Conservation (phyloP, 1,140 invertebrate genomes). For the Grapholita molesta region DNA sequence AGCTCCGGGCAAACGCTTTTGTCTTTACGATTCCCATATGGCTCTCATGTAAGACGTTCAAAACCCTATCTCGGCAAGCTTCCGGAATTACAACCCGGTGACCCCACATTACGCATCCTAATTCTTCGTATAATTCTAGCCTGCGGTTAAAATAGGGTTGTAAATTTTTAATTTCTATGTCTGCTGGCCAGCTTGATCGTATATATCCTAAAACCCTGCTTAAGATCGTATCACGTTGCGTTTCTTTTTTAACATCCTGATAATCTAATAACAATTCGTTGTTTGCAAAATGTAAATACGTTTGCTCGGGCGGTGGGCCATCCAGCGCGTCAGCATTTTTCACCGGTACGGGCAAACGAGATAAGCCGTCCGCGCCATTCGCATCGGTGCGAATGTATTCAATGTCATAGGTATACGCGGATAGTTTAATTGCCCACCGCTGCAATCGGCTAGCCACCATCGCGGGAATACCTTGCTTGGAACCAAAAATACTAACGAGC, state of each 20-base stretch:
- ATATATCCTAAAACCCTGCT: no score
- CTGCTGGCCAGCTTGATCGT: not conserved
- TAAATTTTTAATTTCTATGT: not conserved
- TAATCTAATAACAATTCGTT: no score
- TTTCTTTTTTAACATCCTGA: no score
- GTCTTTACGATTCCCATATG: conserved; percentile 52
- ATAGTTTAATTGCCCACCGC: conserved; percentile 31
- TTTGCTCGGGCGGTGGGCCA: no score
- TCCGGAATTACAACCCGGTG: conserved; percentile 36
- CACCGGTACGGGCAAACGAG: no score
- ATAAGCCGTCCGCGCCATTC: conserved; percentile 23
- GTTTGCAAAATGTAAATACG: no score
- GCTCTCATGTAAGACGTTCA: conserved; percentile 42
- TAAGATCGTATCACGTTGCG: no score
- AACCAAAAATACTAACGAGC: conserved; percentile 52
- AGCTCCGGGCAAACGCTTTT: conserved; percentile 32
- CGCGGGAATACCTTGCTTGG: conserved; percentile 25
- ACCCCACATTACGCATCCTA: conserved; percentile 37
- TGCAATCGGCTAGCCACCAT: conserved; percentile 34
- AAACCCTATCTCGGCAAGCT: conserved; percentile 26
- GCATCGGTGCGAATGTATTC: conserved; percentile 20
- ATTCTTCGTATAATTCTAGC: conserved; percentile 30
- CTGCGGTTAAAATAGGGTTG: conserved; percentile 18
- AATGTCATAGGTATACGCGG: conserved; percentile 23
- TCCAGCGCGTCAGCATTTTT: no score